Base-by-base conservation (phyloP, 2,888 invertebrate genomes). In the Biston stratarius region DNA sequence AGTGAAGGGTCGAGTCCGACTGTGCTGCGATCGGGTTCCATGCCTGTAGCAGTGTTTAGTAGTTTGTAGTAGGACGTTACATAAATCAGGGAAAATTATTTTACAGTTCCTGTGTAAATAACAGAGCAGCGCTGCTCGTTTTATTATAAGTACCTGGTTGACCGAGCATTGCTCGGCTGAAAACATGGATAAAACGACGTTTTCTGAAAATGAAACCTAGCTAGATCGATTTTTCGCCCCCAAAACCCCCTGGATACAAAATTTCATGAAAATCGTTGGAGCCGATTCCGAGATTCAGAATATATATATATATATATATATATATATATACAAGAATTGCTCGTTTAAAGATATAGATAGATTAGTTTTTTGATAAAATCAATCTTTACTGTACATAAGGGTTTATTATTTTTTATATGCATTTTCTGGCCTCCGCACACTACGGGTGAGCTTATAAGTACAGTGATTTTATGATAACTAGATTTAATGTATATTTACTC, bases 41-140 rank as follows among this genome's bases (percentile, higher is more conserved):
- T 49, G 49, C 8, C 11, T 6, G 9, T 72, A 24, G 55, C 67
- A 70, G 73, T 69, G 57, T 36, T 52, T 62, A 70, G 74, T 69
- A 57, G 33, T 52, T 62, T 64, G n/a, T n/a, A n/a, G 59, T 49
- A 24, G 65, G 67, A 71, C 69, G 55, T 36, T 72, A 53, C 58
- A 73, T 73, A 67, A 55, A 65, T 62, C 60, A 59, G 55, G 47
- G 57, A 60, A 11, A 14, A 40, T 42, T 1, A 0, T 42, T 55
- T 55, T 33, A 55, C 33, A 12, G 42, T 33, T 44, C 55, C 24
- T 42, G 40, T 12, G 24, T 40, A 42, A 11, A 42, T 55, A 55
- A 44, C 42, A 33, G 24, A 33, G n/a, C 55, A 55, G 12, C 40
- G 34, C 40, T 55, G 42, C 24, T 55, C 15, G n/a, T n/a, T n/a